These are phyloP conservation scores for Bungarus multicinctus DNA, from an alignment of 2,113 vertebrate species.

Conservation along the genomic window DNA sequence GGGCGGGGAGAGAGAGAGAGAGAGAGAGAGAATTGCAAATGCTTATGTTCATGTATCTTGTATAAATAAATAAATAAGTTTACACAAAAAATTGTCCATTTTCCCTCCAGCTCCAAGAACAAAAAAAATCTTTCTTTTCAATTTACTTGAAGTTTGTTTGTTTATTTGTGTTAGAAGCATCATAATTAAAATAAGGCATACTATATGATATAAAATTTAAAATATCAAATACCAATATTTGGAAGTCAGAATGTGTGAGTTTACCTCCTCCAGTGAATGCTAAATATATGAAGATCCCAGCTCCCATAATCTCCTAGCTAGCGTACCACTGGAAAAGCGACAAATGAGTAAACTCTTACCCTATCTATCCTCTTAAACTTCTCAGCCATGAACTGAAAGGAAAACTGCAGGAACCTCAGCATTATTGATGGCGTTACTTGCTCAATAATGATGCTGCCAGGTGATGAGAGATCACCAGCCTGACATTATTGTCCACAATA, in stretches of 20 bases:
- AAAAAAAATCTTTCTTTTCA: neutral
- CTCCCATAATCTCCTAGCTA: neutral
- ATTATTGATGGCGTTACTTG: neutral
- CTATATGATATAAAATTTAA: neutral
- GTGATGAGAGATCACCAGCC: conserved; percentile 8
- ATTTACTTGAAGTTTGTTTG: neutral
- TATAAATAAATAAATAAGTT: neutral
- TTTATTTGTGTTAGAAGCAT: neutral
- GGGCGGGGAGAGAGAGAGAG: neutral
- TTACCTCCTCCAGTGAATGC: neutral
- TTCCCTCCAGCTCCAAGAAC: neutral
- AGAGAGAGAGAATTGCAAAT: neutral
- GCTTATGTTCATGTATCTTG: neutral
- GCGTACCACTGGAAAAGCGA: neutral
- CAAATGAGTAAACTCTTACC: neutral
- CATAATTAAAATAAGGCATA: neutral
- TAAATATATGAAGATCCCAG: neutral
- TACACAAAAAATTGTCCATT: neutral
- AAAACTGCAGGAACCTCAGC: neutral
- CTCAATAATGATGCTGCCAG: neutral
- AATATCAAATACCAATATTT: neutral
- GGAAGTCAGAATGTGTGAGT: neutral
- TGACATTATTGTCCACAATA: conserved; percentile 14
- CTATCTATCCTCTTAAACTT: neutral
- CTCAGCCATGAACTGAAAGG: neutral